A percentile compares a stretch with the other conserved stretches of the same genome.
Conservation (phyloP, 2,113 vertebrate genomes). For the Dicerorhinus sumatrensis region DNA sequence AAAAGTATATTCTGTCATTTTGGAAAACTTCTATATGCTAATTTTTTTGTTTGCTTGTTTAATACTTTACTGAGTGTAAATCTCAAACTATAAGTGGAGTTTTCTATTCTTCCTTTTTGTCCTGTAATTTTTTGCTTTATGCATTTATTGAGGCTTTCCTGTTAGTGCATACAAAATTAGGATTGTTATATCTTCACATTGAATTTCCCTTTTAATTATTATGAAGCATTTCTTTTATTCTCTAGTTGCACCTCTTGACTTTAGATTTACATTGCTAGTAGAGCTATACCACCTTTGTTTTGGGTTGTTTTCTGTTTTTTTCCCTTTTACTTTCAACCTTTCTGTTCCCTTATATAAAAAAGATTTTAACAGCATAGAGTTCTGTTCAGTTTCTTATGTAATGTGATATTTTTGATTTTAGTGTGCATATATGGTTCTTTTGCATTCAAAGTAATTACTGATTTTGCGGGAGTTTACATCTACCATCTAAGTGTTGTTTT, state of each 20-base stretch:
- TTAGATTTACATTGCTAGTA: background rate
- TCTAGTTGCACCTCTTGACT: background rate
- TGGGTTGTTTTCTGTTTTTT: background rate
- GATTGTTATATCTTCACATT: background rate
- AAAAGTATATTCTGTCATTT: background rate
- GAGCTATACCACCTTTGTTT: background rate
- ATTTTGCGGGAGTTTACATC: background rate
- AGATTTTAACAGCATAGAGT: background rate
- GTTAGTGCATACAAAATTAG: background rate
- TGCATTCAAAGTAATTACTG: background rate
- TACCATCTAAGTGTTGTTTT: background rate
- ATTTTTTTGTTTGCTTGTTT: constrained; percentile 47
- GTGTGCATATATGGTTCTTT: background rate
- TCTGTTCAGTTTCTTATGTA: background rate
- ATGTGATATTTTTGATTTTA: background rate
- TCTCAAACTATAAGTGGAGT: background rate
- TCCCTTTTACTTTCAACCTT: background rate
- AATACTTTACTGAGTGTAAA: background rate
- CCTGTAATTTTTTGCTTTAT: background rate
- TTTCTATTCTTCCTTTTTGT: background rate
- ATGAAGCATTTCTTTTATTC: background rate
- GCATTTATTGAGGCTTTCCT: background rate
- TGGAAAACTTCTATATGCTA: background rate
- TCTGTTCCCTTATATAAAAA: background rate
- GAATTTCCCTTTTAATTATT: background rate